Base-by-base conservation (phyloP, 2,113 vertebrate species). In the Spea multiplicata region DNA sequence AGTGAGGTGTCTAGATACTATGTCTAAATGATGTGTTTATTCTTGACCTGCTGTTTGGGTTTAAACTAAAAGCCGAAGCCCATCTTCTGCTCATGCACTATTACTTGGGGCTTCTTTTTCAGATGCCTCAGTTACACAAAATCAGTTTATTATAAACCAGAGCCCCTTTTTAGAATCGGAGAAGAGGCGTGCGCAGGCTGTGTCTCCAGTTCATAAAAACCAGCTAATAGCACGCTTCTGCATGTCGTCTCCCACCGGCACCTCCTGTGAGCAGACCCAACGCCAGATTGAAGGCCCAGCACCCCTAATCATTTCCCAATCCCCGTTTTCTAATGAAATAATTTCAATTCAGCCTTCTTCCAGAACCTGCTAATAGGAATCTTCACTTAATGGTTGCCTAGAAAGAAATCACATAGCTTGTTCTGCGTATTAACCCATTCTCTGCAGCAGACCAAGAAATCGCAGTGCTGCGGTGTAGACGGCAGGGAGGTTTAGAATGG, bases 1-100 rank as follows among this genome's bases (percentile, higher is more conserved):
- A 68, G 64, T 61, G 71, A 80, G 73, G 71, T 73, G 71, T 74
- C 71, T 68, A 61, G 71, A 74, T 73, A 80, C 52, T 52, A 74
- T 80, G 64, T 68, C 77, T 74, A 71, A 74, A 55, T 68, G 68
- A 78, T 78, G 59, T 71, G 70, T 78, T 78, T 78, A 78, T 78
- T 65, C 76, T 78, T 72, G 69, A 72, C 76, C 68, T 72, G 76
- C 69, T 53, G 59, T 78, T 59, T 72, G 14, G 52, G 3, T 76
- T 68, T 62, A 65, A 62, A 62, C 67, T 62, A 44, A 61, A 61
- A 66, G 16, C 71, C 10, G 49, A 17, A 74, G 71, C 47, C 78
- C 62, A 68, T 74, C 64, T 52, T 68, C 52, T 68, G 44, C 71
- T 80, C 52, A 73, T 48, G 47, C 78, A 59, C 45, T 64, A n/a